A percentile compares a stretch with the other conserved stretches of the same genome.
Conservation (phyloP, 2,888 invertebrate species). For the Pseudococcus longispinus region DNA sequence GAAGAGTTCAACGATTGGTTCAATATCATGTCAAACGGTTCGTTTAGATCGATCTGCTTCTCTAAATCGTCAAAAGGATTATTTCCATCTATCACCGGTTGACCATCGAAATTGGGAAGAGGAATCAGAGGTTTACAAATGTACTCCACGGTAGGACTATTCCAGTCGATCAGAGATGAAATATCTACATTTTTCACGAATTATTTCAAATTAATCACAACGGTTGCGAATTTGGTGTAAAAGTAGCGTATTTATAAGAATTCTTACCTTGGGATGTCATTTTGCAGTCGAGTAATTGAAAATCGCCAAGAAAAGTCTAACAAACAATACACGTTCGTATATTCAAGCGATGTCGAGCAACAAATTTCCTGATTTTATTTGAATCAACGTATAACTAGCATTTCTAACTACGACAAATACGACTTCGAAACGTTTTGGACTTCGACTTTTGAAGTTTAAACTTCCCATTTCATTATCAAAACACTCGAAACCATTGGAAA, state of each 20-base stretch:
- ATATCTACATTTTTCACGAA: not conserved
- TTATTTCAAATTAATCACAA: not conserved
- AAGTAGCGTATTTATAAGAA: not conserved
- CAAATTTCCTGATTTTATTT: not conserved
- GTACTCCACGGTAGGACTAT: not conserved
- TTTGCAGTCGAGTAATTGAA: not conserved
- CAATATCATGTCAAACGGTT: conserved; percentile 18
- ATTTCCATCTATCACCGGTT: conserved; percentile 7
- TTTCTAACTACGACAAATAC: not conserved
- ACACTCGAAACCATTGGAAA: no score
- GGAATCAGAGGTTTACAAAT: conserved; percentile 26
- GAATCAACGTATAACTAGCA: not conserved
- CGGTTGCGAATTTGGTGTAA: not conserved
- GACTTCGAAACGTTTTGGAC: no score
- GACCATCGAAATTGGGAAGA: not conserved
- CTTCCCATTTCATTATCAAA: no score
- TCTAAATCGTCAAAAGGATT: conserved; percentile 41
- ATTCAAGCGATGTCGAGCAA: not conserved
- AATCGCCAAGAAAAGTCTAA: not conserved
- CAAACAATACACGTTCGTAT: not conserved
- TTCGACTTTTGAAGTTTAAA: no score
- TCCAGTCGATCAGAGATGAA: conserved; percentile 32
- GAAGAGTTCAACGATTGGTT: conserved; percentile 30
- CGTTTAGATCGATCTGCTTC: conserved; percentile 10
- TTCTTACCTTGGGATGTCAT: not conserved